A percentile compares a stretch with the other conserved stretches of the same genome.
Evolutionary conservation across 2,888 invertebrate genomes (phyloP).

Genomic region (Timandra comae): DNA sequence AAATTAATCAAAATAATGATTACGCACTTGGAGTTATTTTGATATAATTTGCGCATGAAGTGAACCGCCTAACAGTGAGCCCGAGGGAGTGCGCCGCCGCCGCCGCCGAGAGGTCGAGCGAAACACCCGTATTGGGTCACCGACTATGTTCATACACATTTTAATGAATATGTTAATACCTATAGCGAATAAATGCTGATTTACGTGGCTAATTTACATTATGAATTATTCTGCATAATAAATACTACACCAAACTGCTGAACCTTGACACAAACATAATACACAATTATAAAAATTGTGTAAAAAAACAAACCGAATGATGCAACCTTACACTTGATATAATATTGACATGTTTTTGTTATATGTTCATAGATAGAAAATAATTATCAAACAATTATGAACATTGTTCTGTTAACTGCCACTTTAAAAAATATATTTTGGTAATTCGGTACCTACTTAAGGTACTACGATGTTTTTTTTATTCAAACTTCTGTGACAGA

Average conservation of each 20-base stretch:
- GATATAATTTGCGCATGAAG: conserved; percentile 34
- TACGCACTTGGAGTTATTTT: conserved; percentile 41
- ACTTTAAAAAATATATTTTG: too few relatives aligned
- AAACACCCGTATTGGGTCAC: conserved; percentile 53
- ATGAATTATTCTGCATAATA: conserved; percentile 48
- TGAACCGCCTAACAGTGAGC: conserved; percentile 22
- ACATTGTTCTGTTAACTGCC: too few relatives aligned
- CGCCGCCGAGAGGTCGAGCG: conserved; percentile 43
- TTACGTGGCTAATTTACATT: conserved; percentile 55
- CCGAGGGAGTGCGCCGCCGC: conserved; percentile 31
- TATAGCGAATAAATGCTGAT: conserved; percentile 52
- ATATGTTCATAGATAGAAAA: too few relatives aligned
- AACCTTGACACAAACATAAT: neutral
- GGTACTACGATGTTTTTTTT: too few relatives aligned
- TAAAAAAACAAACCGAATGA: too few relatives aligned
- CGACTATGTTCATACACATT: conserved; percentile 51
- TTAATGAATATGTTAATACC: conserved; percentile 65
- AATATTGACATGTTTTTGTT: too few relatives aligned
- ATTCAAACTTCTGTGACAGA: too few relatives aligned
- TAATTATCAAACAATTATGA: too few relatives aligned
- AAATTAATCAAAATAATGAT: conserved; percentile 61
- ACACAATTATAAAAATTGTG: too few relatives aligned
- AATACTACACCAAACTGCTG: conserved; percentile 6
- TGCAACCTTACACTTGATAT: too few relatives aligned
- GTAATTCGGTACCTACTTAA: too few relatives aligned